These are phyloP conservation scores for Venustoraphidia nigricollis DNA, from an alignment of 2,888 invertebrate species.

Conservation along the genomic window DNA sequence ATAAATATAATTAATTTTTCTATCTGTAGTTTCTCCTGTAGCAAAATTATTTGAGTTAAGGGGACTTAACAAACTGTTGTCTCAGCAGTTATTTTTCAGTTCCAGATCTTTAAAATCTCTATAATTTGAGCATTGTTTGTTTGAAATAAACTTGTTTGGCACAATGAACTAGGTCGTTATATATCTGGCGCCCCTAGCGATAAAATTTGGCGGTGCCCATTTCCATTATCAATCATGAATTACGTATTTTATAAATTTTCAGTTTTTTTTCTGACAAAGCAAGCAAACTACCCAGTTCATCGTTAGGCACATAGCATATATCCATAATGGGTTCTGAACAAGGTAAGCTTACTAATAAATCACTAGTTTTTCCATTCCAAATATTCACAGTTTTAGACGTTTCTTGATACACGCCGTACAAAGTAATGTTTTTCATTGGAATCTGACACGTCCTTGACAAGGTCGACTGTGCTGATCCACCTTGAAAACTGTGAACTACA, in stretches of 20 bases:
- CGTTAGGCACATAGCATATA: conserved; percentile 40
- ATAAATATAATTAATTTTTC: no score
- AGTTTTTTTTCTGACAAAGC: conserved; percentile 50
- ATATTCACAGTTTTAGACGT: conserved; percentile 45
- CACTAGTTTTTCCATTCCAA: conserved; percentile 42
- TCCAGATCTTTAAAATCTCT: no score
- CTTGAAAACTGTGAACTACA: conserved; percentile 43
- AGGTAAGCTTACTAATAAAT: conserved; percentile 36
- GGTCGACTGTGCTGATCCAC: conserved; percentile 48
- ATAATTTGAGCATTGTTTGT: no score
- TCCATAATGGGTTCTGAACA: conserved; percentile 53
- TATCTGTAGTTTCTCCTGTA: no score
- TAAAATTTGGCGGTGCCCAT: no score
- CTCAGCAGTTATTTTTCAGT: no score
- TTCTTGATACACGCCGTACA: conserved; percentile 63
- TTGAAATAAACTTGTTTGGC: no score
- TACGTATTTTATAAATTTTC: conserved; percentile 39
- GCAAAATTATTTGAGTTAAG: no score
- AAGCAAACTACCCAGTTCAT: conserved; percentile 38
- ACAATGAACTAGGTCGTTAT: no score
- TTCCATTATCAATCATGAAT: no score
- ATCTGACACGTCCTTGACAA: conserved; percentile 49
- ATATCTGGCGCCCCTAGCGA: no score
- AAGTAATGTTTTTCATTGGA: conserved; percentile 36
- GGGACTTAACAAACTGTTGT: no score